Evolutionary conservation across 2,888 invertebrate species (phyloP).

Genomic region (Argynnis bischoffii): DNA sequence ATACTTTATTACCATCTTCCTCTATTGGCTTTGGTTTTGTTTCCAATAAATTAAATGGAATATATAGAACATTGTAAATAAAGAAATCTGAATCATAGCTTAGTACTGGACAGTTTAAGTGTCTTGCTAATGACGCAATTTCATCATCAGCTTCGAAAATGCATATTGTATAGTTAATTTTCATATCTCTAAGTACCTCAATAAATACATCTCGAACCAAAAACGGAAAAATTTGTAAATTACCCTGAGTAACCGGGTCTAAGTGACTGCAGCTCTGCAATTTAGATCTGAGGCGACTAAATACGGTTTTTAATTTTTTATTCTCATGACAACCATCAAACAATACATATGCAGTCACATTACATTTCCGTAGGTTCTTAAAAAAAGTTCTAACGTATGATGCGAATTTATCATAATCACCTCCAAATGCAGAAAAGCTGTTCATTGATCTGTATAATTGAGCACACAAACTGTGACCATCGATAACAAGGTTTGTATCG

Average conservation of each 20-base stretch:
- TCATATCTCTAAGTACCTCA: slow-evolving; percentile 85
- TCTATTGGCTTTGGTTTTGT: slow-evolving; percentile 63
- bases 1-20: slow-evolving; percentile 54
- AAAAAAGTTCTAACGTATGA: slow-evolving; percentile 86
- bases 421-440: slow-evolving; percentile 89
- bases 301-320: slow-evolving; percentile 86
- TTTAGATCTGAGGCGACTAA: slow-evolving; percentile 82
- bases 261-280: slow-evolving; percentile 81
- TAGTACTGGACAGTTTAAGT: slow-evolving; percentile 91
- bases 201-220: slow-evolving; percentile 89
- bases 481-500: slow-evolving; percentile 87
- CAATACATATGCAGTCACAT: slow-evolving; percentile 87
- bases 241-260: slow-evolving; percentile 80
- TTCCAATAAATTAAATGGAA: slow-evolving; percentile 88
- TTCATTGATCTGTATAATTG: slow-evolving; percentile 85
- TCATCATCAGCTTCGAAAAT: slow-evolving; percentile 95
- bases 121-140: slow-evolving; percentile 90
- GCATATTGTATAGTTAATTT: slow-evolving; percentile 86
- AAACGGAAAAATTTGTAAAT: slow-evolving; percentile 86
- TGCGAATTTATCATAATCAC: slow-evolving; percentile 92
- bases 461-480: slow-evolving; percentile 89
- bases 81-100: slow-evolving; percentile 98
- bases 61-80: slow-evolving; percentile 91
- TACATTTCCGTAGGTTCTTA: slow-evolving; percentile 85
- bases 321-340: slow-evolving; percentile 91